Evolutionary conservation across 2,113 vertebrate species (phyloP), one percentile per base, ranked within the genome.

Genomic region (Malurus cyaneus): DNA sequence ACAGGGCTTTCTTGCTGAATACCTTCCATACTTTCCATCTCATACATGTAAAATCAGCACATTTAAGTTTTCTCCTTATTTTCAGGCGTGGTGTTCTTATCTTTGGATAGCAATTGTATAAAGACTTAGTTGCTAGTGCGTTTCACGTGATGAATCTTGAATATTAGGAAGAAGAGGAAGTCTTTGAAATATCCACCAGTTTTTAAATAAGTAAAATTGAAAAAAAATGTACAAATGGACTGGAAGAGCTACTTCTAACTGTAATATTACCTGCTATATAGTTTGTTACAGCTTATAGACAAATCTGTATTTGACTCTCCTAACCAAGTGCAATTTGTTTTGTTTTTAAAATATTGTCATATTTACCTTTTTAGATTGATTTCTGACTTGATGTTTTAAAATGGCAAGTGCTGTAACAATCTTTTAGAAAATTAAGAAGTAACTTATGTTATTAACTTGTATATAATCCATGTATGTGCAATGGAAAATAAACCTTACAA

Each of bases 401-500:
- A 97, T 94, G 91, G 54, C 96, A 96, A 92, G 91, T 94, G 95
- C 97, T 98, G 96, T 98, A 98, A 97, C 96, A 91, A 95, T 97
- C 97, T 97, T 98, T 96, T 97, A 98, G 97, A 96, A 94, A 95
- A 96, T 96, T 97, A 95, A 97, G 94, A 91, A 94, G 97, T 97
- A 97, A 98, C 96, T 97, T 98, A 96, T 97, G 96, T 98, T 98
- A 98, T 97, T 98, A 97, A 98, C 97, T 97, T 98, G 98, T 98
- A 98, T 97, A 97, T 98, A 98, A 97, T 95, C 93, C 77, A 79
- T 97, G 93, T 97, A 97, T 96, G 97, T 98, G 98, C 98, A 98
- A 97, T 98, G 96, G 96, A 98, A 98, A 98, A 98, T 98, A 98
- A 98, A 98, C 96, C 98, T 95, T 97, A 97, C 95, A 97, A 97